A percentile compares a stretch with the other conserved stretches of the same genome.
phyloP scores from a whole-genome alignment of 2,113 vertebrate species.

The Salvelinus alpinus region DNA sequence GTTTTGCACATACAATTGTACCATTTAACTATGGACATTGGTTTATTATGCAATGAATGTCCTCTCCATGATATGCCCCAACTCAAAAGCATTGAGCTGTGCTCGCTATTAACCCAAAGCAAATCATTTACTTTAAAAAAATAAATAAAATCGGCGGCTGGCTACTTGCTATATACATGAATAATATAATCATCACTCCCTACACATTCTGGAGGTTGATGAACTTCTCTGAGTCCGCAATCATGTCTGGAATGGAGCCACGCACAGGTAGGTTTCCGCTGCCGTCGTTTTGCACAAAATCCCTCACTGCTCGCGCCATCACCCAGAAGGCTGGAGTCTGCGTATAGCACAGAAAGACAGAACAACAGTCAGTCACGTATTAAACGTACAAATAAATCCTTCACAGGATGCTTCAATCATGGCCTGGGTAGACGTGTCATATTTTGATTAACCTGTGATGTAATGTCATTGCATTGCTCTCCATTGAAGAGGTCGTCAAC shows the following conservation, averaged over 20 bases:
- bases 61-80: neutral
- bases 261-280: slow-evolving; percentile 87
- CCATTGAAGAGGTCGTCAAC: slow-evolving; percentile 89
- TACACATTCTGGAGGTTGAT: slow-evolving; percentile 95
- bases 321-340: slow-evolving; percentile 91
- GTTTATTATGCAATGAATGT: neutral
- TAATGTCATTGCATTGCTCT: slow-evolving; percentile 85
- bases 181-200: slow-evolving; percentile 45
- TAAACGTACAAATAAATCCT: neutral
- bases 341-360: slow-evolving; percentile 9
- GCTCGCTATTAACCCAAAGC: neutral
- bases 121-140: neutral
- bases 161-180: neutral
- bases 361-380: neutral
- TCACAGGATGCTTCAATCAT: neutral
- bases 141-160: neutral
- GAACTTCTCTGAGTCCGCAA: slow-evolving; percentile 92
- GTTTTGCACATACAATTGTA: neutral
- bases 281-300: slow-evolving; percentile 89
- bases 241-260: slow-evolving; percentile 97
- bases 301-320: slow-evolving; percentile 87
- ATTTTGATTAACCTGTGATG: slow-evolving; percentile 81
- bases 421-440: too few species aligned
- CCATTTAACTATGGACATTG: too few species aligned
- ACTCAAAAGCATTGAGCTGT: neutral